Evolutionary conservation across 2,797 vertebrate species (phyloP).

Genomic region (Alosa sapidissima): DNA sequence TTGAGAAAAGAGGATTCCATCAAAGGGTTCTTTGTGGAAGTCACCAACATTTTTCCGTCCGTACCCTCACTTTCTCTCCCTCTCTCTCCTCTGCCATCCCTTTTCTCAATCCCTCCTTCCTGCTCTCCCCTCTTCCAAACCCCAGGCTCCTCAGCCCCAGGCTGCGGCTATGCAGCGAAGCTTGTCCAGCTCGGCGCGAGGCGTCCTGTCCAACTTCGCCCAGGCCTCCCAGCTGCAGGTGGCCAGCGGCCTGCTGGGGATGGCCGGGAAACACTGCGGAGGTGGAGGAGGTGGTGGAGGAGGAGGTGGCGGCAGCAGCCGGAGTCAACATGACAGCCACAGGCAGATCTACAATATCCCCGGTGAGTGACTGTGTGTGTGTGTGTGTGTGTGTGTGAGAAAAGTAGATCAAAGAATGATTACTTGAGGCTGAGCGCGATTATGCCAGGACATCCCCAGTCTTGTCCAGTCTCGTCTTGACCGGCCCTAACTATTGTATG

Average conservation of each 20-base stretch:
- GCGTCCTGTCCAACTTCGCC: constrained; percentile 84
- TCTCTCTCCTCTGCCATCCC: not conserved
- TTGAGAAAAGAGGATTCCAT: not conserved
- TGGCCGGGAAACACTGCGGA: constrained; percentile 80
- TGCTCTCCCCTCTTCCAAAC: not conserved
- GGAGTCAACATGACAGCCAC: constrained; percentile 59
- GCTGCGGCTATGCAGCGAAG: constrained; percentile 78
- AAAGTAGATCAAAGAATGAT: not conserved
- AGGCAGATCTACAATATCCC: constrained; percentile 60
- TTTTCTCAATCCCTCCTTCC: not conserved
- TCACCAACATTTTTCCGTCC: too few relatives aligned
- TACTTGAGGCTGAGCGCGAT: not conserved
- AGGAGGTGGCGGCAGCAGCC: constrained; percentile 63
- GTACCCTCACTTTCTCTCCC: too few relatives aligned
- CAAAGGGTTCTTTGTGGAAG: not conserved
- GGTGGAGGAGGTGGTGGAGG: constrained; percentile 39
- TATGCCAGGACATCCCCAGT: too few relatives aligned
- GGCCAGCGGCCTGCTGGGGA: constrained; percentile 80
- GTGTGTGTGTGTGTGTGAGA: too few relatives aligned
- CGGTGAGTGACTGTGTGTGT: constrained; percentile 40
- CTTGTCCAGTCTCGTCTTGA: not conserved
- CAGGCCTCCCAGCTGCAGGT: constrained; percentile 82
- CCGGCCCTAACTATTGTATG: not conserved
- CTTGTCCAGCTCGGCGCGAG: constrained; percentile 80
- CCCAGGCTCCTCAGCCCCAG: constrained; percentile 80